These are phyloP conservation scores for Sialis fuliginosa DNA, from an alignment of 2,888 invertebrate genomes.

Conservation along the genomic window DNA sequence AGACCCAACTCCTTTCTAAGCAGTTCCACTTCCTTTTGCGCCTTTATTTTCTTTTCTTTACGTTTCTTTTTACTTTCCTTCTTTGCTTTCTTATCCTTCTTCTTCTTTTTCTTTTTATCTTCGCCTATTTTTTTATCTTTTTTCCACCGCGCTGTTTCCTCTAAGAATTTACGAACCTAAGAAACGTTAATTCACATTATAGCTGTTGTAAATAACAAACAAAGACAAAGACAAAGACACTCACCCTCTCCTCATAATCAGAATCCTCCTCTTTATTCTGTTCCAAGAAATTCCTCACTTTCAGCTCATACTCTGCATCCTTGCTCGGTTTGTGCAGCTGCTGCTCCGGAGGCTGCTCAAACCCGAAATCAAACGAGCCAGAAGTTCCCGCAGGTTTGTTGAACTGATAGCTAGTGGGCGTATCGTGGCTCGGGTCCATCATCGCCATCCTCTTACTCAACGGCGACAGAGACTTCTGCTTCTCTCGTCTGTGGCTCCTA, in stretches of 20 bases:
- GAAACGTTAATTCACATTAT: not conserved
- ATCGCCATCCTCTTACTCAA: constrained; percentile 69
- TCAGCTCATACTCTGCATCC: constrained; percentile 45
- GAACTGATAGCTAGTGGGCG: constrained; percentile 41
- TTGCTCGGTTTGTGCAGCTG: constrained; percentile 24
- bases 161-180: constrained; percentile 63
- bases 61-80: constrained; percentile 58
- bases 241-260: constrained; percentile 57
- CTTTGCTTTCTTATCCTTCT: constrained; percentile 38
- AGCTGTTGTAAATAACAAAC: too few species aligned
- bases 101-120: constrained; percentile 41
- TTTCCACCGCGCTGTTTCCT: constrained; percentile 67
- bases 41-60: constrained; percentile 54
- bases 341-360: constrained; percentile 26
- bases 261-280: constrained; percentile 64
- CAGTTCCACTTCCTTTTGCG: constrained; percentile 42
- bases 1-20: constrained; percentile 36
- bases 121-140: constrained; percentile 45
- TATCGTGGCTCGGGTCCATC: constrained; percentile 36
- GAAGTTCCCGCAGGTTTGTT: constrained; percentile 47
- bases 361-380: constrained; percentile 26
- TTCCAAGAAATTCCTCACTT: constrained; percentile 56
- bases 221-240: constrained; percentile 14
- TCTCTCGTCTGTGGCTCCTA: constrained; percentile 33
- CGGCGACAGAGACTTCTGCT: constrained; percentile 59